Conservation (phyloP, 2,888 invertebrate genomes). For the Phragmatobia fuliginosa region DNA sequence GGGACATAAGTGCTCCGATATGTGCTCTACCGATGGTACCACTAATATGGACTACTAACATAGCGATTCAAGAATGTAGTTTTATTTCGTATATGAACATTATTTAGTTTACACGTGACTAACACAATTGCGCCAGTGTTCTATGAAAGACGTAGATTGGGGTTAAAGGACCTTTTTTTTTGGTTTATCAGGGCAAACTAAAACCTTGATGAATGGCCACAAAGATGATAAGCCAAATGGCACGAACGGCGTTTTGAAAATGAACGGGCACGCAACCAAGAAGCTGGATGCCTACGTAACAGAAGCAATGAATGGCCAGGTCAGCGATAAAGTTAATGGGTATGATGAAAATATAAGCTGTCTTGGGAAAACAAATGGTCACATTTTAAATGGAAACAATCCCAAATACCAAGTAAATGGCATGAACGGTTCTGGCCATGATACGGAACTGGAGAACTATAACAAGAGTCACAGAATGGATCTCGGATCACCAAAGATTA, state of each 20-base stretch:
- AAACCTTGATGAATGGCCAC: conserved; percentile 58
- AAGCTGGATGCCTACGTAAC: conserved; percentile 14
- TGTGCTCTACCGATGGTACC: conserved; percentile 67
- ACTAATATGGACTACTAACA: conserved; percentile 65
- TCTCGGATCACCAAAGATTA: conserved; percentile 82
- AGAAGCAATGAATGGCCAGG: conserved; percentile 22
- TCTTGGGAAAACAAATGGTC: conserved; percentile 54
- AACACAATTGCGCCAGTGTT: conserved; percentile 80
- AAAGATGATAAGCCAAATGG: conserved; percentile 56
- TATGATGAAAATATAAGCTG: conserved; percentile 47
- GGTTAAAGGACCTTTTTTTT: conserved; percentile 71
- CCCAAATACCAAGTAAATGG: conserved; percentile 48
- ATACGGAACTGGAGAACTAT: conserved; percentile 56
- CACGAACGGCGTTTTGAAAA: conserved; percentile 37
- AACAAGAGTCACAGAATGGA: conserved; percentile 68
- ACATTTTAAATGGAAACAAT: conserved; percentile 43
- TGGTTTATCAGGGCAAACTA: conserved; percentile 79
- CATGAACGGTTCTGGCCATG: conserved; percentile 52
- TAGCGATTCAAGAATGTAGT: conserved; percentile 56
- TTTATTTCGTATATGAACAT: conserved; percentile 41
- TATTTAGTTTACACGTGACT: conserved; percentile 55
- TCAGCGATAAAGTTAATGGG: conserved; percentile 38
- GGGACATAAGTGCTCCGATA: conserved; percentile 69
- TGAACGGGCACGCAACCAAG: conserved; percentile 19
- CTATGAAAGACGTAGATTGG: conserved; percentile 54